Base-by-base conservation (phyloP, 2,888 invertebrate genomes). In the Meganola albula region DNA sequence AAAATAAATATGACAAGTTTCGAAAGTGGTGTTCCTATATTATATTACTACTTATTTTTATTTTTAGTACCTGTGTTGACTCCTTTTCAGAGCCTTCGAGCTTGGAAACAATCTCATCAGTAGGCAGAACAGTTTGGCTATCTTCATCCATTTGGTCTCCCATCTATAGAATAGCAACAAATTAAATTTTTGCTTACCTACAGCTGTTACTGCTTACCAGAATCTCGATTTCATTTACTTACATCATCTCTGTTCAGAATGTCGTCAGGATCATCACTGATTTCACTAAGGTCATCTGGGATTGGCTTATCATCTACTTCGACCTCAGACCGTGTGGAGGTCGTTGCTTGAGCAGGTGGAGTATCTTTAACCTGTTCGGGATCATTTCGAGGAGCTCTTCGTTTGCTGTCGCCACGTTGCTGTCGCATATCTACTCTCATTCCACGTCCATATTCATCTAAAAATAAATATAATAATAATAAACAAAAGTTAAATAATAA, bases 251-350 rank as follows among this genome's bases (percentile, higher is more conserved):
- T 90, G 46, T 94, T 92, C 3, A 95, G 87, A 60, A 95, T 94
- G 58, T 95, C 95, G 71, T 95, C 95, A 31, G 94, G 94, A 72
- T 95, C 95, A 56, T 95, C 95, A 63, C 95, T 95, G 40, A 95
- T 94, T 75, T 95, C 95, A 71, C 95, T 95, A 8, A 95, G 88
- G 67, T 94, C 92, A 60, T 92, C 89, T 52, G 91, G 85, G 59
- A 91, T 77, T 44, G 88, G 71, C 63, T 87, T 68, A 51, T 89
- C 86, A 40, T 88, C 69, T 41, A 77, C 63, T 49, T 88, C 86
- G 20, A 79, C 60, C 1, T 88, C 89, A 4, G 75, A 53, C 35
- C 53, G 64, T 31, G 50, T 58, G 26, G 54, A 44, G 5, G 56
- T 41, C 7, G 54, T 21, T 3, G 47, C 67, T 32, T 76, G 55